Evolutionary conservation across 2,797 vertebrate genomes (phyloP), one percentile per base, ranked within the genome.

Genomic region (Notoglanidium macrostoma): DNA sequence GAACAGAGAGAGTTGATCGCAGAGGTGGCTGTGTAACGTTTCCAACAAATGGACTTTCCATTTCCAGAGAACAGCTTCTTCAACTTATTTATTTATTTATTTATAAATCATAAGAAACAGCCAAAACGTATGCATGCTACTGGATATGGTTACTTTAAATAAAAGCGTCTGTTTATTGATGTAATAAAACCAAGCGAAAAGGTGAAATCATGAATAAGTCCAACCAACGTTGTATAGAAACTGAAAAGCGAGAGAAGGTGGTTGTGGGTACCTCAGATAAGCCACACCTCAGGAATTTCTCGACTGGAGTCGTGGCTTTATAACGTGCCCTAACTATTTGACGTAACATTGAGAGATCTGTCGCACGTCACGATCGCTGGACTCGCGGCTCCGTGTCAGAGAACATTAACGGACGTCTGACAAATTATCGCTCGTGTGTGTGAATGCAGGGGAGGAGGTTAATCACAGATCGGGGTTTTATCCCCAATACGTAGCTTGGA

Each of bases 391-490:
- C 55, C 0, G 12, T 46, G 78, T 46, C 17, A n/a, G 46, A 35
- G 63, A 83, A 54, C 68, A 83, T 51, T 23, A 83, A 35, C 81
- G 5, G 44, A 46, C 63, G 2, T 67, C 29, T 83, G 80, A 67
- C 61, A 51, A 12, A 82, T 82, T 0, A 19, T 51, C 67, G 61
- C 61, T 51, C 63, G 15, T 7, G 21, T 29, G 14, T n/a, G 40
- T 67, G 40, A 83, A 32, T 17, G 10, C 46, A 32, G 17, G 63
- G 80, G 80, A 67, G 63, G 61, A 83, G 63, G 80, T 51, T 83
- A 68, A 83, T 83, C 63, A 35, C 61, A 54, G 80, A 49, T 67
- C 67, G 49, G n/a, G n/a, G 26, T 51, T 67, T 83, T 83, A 83
- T 67, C 63, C 61, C 80, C 54, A 83, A 78, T 74, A 61, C 57